Evolutionary conservation across 2,113 vertebrate genomes (phyloP), one percentile per base, ranked within the genome.

Genomic region (Brachyistius frenatus): DNA sequence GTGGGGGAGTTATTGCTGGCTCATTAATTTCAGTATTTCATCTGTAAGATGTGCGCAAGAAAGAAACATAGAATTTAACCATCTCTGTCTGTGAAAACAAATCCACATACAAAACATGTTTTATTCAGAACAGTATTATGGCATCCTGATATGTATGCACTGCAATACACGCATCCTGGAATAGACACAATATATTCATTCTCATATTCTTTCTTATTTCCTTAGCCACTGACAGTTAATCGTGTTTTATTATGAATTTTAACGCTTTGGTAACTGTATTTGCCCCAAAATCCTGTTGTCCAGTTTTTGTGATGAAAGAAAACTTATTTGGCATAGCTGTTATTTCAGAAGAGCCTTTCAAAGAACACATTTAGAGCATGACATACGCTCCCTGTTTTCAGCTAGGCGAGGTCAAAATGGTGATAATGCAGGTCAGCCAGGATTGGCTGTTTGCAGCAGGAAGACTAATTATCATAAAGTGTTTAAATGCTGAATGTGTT

Each of bases 401-500:
- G 4, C 37, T 57, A 73, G 85, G 66, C 31, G 68, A 81, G 77
- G 77, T 85, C 41, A 78, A 76, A 66, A 55, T 57, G 76, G 5
- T 80, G 52, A 79, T 72, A 52, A 68, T 61, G 64, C 77, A 58
- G 73, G 67, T 84, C 78, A 78, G 53, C 39, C 62, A 71, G 64
- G 63, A 84, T 41, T 35, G 79, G 56, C 33, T 72, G 50, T 78
- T 80, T 71, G 65, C 61, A 52, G 54, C 52, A 53, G 52, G 35
- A 79, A 77, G 41, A 65, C 56, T 76, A 65, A 88, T 86, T 84
- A 85, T 35, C 87, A 89, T 76, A 72, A 67, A 80, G 86, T 60
- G 47, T 88, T 89, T 71, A 70, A 79, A 86, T 83, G 83, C 79
- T 80, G 61, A 80, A 83, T 39, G 56, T 73, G 84, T 74, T 88